These are phyloP conservation scores for Ptilonorhynchus violaceus DNA, from an alignment of 2,113 vertebrate genomes.

Conservation along the genomic window DNA sequence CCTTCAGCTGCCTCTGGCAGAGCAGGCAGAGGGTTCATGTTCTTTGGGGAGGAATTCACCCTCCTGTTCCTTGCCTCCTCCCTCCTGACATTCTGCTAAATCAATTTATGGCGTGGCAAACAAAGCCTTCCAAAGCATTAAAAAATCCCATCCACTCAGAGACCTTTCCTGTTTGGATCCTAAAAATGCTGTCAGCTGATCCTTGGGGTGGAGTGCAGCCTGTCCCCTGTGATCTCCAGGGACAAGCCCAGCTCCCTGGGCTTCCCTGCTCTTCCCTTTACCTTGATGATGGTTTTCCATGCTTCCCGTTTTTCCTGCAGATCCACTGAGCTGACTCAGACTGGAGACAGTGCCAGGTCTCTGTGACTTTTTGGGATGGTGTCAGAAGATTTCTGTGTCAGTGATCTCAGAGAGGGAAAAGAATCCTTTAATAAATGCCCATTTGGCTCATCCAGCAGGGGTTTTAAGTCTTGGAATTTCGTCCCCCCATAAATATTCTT, in stretches of 20 bases:
- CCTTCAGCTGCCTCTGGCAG: neutral
- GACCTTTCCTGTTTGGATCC: neutral
- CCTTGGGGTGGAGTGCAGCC: neutral
- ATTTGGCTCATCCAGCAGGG: neutral
- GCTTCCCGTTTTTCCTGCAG: neutral
- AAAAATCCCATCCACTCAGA: neutral
- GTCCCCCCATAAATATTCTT: neutral
- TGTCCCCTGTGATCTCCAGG: neutral
- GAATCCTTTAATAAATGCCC: neutral
- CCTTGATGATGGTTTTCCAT: neutral
- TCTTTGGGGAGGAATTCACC: constrained; percentile 4
- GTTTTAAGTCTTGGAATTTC: neutral
- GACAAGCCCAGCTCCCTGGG: neutral
- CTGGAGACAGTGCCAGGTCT: neutral
- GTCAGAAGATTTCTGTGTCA: neutral
- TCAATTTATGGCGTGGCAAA: neutral
- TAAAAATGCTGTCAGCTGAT: neutral
- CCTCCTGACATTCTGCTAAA: constrained; percentile 27
- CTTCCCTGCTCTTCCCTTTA: neutral
- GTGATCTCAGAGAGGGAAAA: neutral
- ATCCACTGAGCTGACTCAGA: neutral
- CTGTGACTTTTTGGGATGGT: neutral
- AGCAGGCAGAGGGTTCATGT: neutral
- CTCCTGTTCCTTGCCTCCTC: neutral
- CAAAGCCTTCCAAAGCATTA: neutral